Base-by-base conservation (phyloP, 2,113 vertebrate genomes). In the Calidris pygmaea region DNA sequence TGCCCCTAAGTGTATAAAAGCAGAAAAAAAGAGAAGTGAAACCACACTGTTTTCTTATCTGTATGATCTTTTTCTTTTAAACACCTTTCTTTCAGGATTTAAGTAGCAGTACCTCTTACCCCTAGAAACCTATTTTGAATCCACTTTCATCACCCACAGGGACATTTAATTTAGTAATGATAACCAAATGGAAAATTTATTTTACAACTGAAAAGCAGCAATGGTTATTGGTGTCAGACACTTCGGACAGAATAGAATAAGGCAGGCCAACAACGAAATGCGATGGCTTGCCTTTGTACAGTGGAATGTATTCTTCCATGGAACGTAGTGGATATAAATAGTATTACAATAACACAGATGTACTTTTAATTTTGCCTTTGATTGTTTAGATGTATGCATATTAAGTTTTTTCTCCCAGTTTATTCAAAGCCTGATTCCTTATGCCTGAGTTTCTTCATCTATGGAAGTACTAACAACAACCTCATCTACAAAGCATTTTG, bases 1-100 rank as follows among this genome's bases (percentile, higher is more conserved):
- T 99, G 98, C 68, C 99, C 99, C 99, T 99, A 67, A 2, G 4
- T 35, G 45, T 60, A 90, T 23, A 90, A 87, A 97, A 94, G 55
- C 10, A 76, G 67, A 7, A 93, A 65, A 50, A 75, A 87, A 59
- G 39, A 71, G 24, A 32, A 53, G 30, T 79, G 15, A 87, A 91
- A 26, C 0, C 2, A 72, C 14, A 45, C 9, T 3, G 2, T 8
- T 71, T 85, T 79, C 60, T 89, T 39, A 58, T 68, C 12, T 59
- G 13, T 16, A 15, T 37, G 3, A 84, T 58, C 23, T 74, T 80
- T 84, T 63, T 50, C 7, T 70, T 81, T 66, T 41, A 41, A 89
- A 78, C 3, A 70, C 7, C 5, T 73, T 89, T 52, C 7, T 45
- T 87, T 73, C 27, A 83, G 32, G 32, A 65, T 48, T 43, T 72